A percentile compares a stretch with the other conserved stretches of the same genome.
phyloP scores from a whole-genome alignment of 1,140 invertebrate species.

The Euwallacea similis region DNA sequence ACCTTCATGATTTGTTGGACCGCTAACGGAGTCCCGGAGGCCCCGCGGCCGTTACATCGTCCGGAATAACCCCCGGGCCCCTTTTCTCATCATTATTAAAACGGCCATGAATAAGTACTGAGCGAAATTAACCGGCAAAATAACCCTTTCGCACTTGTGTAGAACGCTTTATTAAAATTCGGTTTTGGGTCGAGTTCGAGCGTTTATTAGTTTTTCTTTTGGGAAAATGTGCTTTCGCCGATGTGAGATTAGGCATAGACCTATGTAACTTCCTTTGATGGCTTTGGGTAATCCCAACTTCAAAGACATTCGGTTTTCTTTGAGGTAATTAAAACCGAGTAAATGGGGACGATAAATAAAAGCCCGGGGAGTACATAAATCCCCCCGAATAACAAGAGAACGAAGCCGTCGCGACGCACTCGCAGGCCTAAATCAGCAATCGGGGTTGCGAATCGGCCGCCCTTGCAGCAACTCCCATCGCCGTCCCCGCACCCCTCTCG shows the following conservation, averaged over 20 bases:
- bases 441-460: conserved; percentile 32
- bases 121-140: conserved; percentile 38
- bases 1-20: conserved; percentile 50
- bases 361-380: not conserved
- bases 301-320: no score
- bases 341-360: not conserved
- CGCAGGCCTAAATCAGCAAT: conserved; percentile 8
- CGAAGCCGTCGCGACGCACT: conserved; percentile 6
- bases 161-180: conserved; percentile 32
- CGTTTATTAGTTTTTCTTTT: not conserved
- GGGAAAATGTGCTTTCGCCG: not conserved
- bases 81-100: conserved; percentile 41
- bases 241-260: no score
- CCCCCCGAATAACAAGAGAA: not conserved
- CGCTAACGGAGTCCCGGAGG: conserved; percentile 44
- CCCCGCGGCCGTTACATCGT: conserved; percentile 26
- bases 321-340: no score
- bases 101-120: conserved; percentile 40
- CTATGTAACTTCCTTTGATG: no score
- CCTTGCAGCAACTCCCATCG: conserved; percentile 20
- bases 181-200: conserved; percentile 12
- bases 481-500: conserved; percentile 16
- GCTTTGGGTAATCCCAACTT: no score
- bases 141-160: conserved; percentile 36
- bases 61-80: conserved; percentile 16